Percentiles rank a stretch among this genome's conserved stretches.
These are phyloP conservation scores for Zaprionus inermis DNA, from an alignment of 1,140 invertebrate species.

Conservation along the genomic window DNA sequence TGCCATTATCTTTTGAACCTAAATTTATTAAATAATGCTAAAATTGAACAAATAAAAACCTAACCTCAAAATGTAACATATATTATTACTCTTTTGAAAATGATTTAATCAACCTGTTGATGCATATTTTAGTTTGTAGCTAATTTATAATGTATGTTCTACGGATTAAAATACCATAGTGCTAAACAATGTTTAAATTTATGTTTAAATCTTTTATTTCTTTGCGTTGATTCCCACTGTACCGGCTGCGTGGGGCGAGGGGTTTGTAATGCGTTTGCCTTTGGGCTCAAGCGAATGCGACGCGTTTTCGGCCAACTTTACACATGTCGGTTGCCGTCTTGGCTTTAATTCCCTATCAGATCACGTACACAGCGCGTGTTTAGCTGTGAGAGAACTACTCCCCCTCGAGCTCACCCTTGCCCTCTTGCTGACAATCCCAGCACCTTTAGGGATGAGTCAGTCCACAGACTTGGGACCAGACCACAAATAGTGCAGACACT, in stretches of 20 bases:
- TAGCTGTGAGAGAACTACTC: conserved; percentile 36
- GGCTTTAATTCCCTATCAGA: conserved; percentile 75
- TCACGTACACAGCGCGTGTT: conserved; percentile 68
- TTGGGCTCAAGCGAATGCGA: conserved; percentile 61
- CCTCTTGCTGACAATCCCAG: conserved; percentile 17
- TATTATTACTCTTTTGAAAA: too few species aligned
- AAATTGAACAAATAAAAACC: too few species aligned
- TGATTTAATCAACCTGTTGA: too few species aligned
- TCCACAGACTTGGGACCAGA: conserved; percentile 16
- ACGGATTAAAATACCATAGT: too few species aligned
- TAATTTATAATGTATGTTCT: too few species aligned
- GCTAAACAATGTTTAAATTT: too few species aligned
- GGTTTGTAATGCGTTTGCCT: conserved; percentile 36
- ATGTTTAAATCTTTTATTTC: too few species aligned
- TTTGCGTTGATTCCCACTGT: not conserved
- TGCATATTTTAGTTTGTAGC: too few species aligned
- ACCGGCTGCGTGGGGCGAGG: not conserved
- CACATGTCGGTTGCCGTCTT: conserved; percentile 69
- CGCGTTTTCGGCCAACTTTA: conserved; percentile 68
- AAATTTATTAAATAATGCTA: too few species aligned
- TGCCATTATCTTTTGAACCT: too few species aligned
- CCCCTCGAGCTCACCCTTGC: not conserved
- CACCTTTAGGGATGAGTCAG: conserved; percentile 16
- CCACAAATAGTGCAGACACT: conserved; percentile 73
- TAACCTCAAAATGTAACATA: too few species aligned